Evolutionary conservation across 1,140 invertebrate species (phyloP), one percentile per base, ranked within the genome.

Genomic region (Oncopodura yosiiana): DNA sequence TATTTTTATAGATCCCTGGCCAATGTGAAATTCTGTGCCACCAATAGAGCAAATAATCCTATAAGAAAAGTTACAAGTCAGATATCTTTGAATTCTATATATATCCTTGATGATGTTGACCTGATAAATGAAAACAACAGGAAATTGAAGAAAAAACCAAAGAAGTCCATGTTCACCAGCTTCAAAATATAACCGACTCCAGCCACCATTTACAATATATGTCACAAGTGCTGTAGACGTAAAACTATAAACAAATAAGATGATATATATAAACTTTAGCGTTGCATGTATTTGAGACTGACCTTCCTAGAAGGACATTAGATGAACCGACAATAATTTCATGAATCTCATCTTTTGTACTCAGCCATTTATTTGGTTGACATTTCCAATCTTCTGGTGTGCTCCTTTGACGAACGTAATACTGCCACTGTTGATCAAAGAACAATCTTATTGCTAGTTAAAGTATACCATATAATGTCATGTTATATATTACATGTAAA

Each of bases 401-500:
- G 62, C 80, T 73, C 0, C 77, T 66, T 66, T 77, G 74, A 0
- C 73, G 67, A 1, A 81, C 71, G 68, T 83, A 83, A 66, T 77
- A 83, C 62, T 80, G 81, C 80, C 80, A 83, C 80, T 81, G 70
- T n/a, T n/a, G n/a, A n/a, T n/a, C n/a, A n/a, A n/a, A n/a, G n/a
- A n/a, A n/a, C n/a, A n/a, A n/a, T n/a, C n/a, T n/a, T n/a, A n/a
- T n/a, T n/a, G n/a, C n/a, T n/a, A n/a, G n/a, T 23, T 26, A 14
- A 23, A 26, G 24, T 43, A 26, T 21, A 50, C n/a, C 21, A 49
- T 30, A 14, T 5, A 37, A 39, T 23, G 16, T 30, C 26, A 12
- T 41, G 46, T n/a, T n/a, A n/a, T n/a, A n/a, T n/a, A 75, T 77
- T 72, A 81, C 79, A 65, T 81, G 80, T 53, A 81, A 70, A 65